These are phyloP conservation scores for Marmota flaviventris DNA, from an alignment of 2,113 vertebrate genomes.

Conservation along the genomic window DNA sequence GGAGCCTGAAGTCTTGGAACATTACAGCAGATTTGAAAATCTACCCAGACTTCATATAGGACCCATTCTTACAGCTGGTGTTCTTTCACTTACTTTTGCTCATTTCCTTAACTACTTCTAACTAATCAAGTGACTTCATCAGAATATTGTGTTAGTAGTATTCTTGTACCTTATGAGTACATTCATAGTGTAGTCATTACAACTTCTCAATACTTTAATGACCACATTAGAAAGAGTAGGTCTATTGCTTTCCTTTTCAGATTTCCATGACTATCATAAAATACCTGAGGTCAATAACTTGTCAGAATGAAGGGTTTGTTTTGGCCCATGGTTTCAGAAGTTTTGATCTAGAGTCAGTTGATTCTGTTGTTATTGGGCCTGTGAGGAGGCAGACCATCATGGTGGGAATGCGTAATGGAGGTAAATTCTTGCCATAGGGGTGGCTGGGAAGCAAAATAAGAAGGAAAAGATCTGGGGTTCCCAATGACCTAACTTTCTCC, in stretches of 20 bases:
- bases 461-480: not conserved
- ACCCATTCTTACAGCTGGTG: not conserved
- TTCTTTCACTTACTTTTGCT: not conserved
- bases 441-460: not conserved
- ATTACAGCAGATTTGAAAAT: too few species aligned
- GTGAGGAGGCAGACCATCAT: not conserved
- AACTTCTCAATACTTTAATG: constrained; percentile 29
- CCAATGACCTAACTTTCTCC: not conserved
- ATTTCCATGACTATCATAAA: not conserved
- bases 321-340: not conserved
- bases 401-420: not conserved
- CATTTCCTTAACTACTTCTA: not conserved
- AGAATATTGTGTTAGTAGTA: not conserved
- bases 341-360: not conserved
- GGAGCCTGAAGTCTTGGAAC: not conserved
- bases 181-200: not conserved
- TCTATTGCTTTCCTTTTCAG: not conserved
- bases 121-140: not conserved
- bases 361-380: not conserved
- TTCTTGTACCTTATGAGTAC: not conserved
- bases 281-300: not conserved
- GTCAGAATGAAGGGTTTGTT: not conserved
- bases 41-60: not conserved
- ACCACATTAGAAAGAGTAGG: not conserved
- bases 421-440: not conserved